Base-by-base conservation (phyloP, 1,140 invertebrate species). In the Nixonia krombeini region DNA sequence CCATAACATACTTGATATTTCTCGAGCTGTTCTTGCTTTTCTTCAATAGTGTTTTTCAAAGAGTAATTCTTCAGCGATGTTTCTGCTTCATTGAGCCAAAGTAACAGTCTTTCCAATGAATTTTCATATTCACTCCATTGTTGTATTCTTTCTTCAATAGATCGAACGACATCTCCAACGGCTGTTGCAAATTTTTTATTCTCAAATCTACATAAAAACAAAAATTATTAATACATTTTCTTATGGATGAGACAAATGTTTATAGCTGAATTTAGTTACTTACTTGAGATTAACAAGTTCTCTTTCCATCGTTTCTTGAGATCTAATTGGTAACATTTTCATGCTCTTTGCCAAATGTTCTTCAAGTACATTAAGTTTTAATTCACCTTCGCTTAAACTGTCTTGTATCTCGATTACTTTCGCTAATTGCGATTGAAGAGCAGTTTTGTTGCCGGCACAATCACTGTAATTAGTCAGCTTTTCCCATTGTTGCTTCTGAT, bases 61-160 rank as follows among this genome's bases (percentile, higher is more conserved):
- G 89, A 88, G 75, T 95, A 97, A 72, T 94, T 95, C 80, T 97
- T 97, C 12, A 98, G 85, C 13, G 90, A 89, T 52, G 90, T 89
- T 86, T 98, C 96, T 17, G 94, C 92, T 61, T 96, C 95, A 51
- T 89, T 90, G 37, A 98, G 82, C 94, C 95, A 97, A 12, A 87
- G 84, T 31, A 95, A 88, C 18, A 98, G 84, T 29, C 90, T 87
- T 64, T 96, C 94, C 70, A 96, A 89, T 1, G 93, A 92, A 50
- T 90, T 89, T 75, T 98, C 96, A 76, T 96, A 98, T 53, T 95
- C 93, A 35, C 87, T 90, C 96, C 96, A 98, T 82, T 96, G 94
- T 69, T 92, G 89, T 26, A 98, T 87, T 51, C 92, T 90, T 64
- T 94, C 92, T 80, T 96, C 92, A 16, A 98, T 86, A 21, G 89